These are phyloP conservation scores for Cyrtodaria siliqua DNA, from an alignment of 2,888 invertebrate species.

Conservation along the genomic window DNA sequence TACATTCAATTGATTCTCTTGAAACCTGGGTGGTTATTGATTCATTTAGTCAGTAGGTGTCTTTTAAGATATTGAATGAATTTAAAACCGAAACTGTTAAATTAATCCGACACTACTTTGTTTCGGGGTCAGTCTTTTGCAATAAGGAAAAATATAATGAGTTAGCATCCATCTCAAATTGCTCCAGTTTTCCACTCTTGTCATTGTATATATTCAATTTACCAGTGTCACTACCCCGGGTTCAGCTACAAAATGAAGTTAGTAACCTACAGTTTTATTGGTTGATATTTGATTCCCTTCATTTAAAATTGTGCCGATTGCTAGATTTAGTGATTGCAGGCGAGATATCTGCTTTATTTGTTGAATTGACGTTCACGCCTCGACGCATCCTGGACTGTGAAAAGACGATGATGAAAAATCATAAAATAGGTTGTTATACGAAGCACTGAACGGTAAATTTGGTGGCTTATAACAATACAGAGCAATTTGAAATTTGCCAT, in stretches of 20 bases:
- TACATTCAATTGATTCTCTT: too few relatives aligned
- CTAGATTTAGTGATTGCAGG: constrained; percentile 53
- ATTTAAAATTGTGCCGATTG: constrained; percentile 50
- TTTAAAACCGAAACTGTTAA: too few relatives aligned
- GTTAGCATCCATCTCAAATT: too few relatives aligned
- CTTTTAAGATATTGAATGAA: too few relatives aligned
- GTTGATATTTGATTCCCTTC: constrained; percentile 52
- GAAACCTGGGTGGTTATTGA: too few relatives aligned
- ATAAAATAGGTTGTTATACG: constrained; percentile 16
- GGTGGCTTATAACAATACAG: constrained; percentile 6
- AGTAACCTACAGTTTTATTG: constrained; percentile 33
- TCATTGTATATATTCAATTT: too few relatives aligned
- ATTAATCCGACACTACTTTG: too few relatives aligned
- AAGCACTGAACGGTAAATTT: constrained; percentile 32
- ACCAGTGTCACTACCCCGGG: too few relatives aligned
- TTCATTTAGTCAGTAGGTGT: too few relatives aligned
- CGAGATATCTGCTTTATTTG: constrained; percentile 50
- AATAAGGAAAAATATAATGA: too few relatives aligned
- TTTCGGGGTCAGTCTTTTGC: too few relatives aligned
- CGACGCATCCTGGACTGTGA: constrained; percentile 19
- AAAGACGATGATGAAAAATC: constrained; percentile 32
- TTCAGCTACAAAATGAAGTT: constrained; percentile 11
- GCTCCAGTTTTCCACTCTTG: too few relatives aligned
- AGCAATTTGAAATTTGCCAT: constrained; percentile 23
- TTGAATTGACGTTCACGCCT: constrained; percentile 54